These are phyloP conservation scores for Xenops minutus DNA, from an alignment of 2,797 vertebrate species.

Conservation along the genomic window DNA sequence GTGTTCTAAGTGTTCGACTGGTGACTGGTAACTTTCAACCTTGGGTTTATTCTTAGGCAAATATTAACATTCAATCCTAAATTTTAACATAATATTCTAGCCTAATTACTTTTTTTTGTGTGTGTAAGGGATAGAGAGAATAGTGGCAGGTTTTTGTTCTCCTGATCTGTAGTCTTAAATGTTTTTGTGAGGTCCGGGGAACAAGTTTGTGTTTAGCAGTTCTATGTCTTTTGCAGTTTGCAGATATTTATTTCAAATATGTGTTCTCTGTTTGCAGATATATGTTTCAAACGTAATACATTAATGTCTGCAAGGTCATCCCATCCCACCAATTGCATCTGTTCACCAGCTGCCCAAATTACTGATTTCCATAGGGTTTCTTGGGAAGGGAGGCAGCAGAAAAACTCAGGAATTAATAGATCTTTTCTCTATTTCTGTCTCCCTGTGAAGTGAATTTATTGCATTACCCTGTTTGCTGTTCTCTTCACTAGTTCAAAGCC, in stretches of 20 bases:
- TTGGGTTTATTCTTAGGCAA: neutral
- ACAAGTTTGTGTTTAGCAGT: neutral
- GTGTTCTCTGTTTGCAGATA: neutral
- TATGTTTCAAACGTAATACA: neutral
- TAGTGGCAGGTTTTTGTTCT: neutral
- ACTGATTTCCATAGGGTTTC: neutral
- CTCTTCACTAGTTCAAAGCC: neutral
- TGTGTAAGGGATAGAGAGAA: neutral
- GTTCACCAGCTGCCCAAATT: neutral
- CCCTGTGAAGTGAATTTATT: neutral
- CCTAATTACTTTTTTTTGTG: neutral
- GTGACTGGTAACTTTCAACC: neutral
- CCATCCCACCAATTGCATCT: neutral
- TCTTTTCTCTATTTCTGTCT: neutral
- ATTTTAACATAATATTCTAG: neutral
- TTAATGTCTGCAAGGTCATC: neutral
- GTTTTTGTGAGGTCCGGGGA: neutral
- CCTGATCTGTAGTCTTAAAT: neutral
- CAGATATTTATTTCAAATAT: neutral
- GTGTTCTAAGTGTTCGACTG: neutral
- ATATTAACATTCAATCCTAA: neutral
- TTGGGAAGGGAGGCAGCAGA: neutral
- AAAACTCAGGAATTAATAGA: neutral
- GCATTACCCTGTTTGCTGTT: neutral
- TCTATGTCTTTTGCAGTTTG: neutral